Percentiles rank a stretch among this genome's conserved stretches.
Conservation (phyloP, 2,888 invertebrate species). For the Macrophya annulata region DNA sequence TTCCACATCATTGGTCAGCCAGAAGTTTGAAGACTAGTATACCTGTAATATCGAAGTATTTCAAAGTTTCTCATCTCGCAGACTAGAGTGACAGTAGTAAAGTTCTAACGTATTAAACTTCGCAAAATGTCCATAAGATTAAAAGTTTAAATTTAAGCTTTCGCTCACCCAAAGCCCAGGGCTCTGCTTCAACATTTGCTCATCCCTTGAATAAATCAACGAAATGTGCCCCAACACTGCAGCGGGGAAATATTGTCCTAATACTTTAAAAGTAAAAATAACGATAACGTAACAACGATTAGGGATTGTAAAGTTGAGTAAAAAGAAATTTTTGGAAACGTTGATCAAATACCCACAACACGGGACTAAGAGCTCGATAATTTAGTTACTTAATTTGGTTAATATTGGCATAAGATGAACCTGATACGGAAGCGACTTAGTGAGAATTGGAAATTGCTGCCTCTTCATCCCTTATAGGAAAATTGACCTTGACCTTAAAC, state of each 20-base stretch:
- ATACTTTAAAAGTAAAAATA: neutral
- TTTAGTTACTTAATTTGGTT: neutral
- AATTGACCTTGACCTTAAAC: conserved; percentile 13
- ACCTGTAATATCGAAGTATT: neutral
- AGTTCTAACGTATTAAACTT: neutral
- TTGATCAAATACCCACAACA: neutral
- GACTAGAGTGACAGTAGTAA: neutral
- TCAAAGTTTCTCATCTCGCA: neutral
- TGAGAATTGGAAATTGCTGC: neutral
- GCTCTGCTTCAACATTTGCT: neutral
- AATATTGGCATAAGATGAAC: conserved; percentile 29
- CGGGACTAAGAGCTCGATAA: neutral
- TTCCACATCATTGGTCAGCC: neutral
- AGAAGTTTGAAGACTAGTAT: neutral
- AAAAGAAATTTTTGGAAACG: neutral
- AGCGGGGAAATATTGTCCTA: neutral
- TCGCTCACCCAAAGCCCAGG: neutral
- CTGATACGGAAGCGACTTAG: neutral
- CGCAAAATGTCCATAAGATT: neutral
- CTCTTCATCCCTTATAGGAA: neutral
- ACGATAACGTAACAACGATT: neutral
- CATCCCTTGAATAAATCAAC: neutral
- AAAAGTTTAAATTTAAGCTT: neutral
- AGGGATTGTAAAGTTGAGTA: neutral
- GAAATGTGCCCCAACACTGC: neutral